These are phyloP conservation scores for Steinernema hermaphroditum DNA, from an alignment of 2,888 invertebrate species.

Conservation along the genomic window DNA sequence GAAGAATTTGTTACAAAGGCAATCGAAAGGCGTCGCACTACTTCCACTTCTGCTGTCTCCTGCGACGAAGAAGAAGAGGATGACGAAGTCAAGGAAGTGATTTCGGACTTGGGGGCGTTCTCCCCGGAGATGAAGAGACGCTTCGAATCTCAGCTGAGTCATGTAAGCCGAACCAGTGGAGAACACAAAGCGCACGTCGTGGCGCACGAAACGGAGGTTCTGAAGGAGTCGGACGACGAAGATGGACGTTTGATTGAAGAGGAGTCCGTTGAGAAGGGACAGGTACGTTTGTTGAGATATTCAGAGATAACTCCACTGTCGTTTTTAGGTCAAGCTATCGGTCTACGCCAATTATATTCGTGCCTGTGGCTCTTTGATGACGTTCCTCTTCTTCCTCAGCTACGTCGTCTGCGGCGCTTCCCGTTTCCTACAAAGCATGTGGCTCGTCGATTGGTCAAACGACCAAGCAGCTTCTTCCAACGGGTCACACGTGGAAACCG, in stretches of 20 bases:
- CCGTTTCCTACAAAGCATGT: slow-evolving; percentile 60
- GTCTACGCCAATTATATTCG: slow-evolving; percentile 87
- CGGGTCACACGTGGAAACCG: slow-evolving; percentile 50
- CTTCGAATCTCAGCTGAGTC: slow-evolving; percentile 55
- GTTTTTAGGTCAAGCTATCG: slow-evolving; percentile 76
- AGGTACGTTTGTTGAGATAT: slow-evolving; percentile 66
- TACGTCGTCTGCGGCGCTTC: slow-evolving; percentile 56
- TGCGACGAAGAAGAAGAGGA: slow-evolving; percentile 39
- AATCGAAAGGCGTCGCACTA: slow-evolving; percentile 64
- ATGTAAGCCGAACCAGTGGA: slow-evolving; percentile 19
- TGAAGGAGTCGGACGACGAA: not conserved
- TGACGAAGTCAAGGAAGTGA: slow-evolving; percentile 63
- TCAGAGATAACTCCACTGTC: not conserved
- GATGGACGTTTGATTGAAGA: slow-evolving; percentile 76
- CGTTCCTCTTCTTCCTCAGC: slow-evolving; percentile 76
- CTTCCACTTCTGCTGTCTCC: slow-evolving; percentile 16
- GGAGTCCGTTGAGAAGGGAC: slow-evolving; percentile 86
- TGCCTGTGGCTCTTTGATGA: slow-evolving; percentile 80
- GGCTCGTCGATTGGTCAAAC: slow-evolving; percentile 65
- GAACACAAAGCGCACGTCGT: slow-evolving; percentile 83
- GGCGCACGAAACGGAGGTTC: slow-evolving; percentile 70
- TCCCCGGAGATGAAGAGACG: slow-evolving; percentile 55
- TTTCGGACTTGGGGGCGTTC: slow-evolving; percentile 57
- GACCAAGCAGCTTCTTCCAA: slow-evolving; percentile 56
- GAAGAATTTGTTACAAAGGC: slow-evolving; percentile 69